phyloP scores from a whole-genome alignment of 2,113 vertebrate species.

The Pampusana beccarii region DNA sequence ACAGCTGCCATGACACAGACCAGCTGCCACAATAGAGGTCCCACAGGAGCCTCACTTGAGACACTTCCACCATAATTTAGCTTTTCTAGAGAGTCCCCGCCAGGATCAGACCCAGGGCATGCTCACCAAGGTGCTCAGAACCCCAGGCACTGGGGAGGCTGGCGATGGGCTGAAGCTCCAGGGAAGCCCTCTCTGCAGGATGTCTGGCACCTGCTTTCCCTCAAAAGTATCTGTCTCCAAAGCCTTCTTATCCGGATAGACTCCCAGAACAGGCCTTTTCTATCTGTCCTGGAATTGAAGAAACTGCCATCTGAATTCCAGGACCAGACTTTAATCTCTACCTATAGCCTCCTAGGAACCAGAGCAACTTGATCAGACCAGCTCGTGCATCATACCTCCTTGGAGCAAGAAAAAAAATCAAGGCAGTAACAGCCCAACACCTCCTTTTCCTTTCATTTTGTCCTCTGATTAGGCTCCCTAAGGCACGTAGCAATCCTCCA shows the following conservation, averaged over 20 bases:
- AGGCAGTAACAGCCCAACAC: background rate
- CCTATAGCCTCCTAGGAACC: background rate
- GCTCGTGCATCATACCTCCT: background rate
- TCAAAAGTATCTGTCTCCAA: background rate
- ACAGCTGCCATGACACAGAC: background rate
- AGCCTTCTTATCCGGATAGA: background rate
- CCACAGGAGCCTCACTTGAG: fast-evolving
- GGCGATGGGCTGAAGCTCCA: background rate
- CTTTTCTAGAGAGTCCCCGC: background rate
- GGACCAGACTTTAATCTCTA: background rate
- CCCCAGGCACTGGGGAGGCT: fast-evolving
- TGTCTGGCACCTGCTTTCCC: background rate
- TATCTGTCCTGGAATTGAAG: background rate
- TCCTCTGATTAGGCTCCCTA: background rate
- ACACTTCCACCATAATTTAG: background rate
- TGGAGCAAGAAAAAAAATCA: background rate
- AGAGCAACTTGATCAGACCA: background rate
- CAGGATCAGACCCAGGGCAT: background rate
- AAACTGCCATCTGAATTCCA: background rate
- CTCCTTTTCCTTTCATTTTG: background rate
- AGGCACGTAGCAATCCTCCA: background rate
- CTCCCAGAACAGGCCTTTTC: background rate
- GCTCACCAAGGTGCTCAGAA: background rate
- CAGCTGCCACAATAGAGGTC: fast-evolving
- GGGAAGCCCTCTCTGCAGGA: background rate